phyloP scores from a whole-genome alignment of 1,140 invertebrate species.

The Acromyrmex echinatior region DNA sequence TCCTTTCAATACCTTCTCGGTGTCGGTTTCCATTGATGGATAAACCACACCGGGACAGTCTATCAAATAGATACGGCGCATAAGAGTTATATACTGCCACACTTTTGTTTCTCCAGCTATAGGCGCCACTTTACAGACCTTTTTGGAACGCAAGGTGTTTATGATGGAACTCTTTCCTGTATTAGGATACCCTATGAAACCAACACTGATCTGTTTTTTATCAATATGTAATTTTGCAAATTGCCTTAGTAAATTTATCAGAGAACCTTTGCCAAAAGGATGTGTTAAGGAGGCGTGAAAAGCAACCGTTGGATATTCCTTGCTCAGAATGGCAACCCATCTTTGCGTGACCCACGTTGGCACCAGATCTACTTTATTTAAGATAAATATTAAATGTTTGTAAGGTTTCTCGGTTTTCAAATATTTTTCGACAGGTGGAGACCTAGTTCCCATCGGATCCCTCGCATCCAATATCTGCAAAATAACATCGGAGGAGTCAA shows the following conservation, averaged over 20 bases:
- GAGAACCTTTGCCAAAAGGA: constrained; percentile 99
- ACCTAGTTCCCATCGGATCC: constrained; percentile 98
- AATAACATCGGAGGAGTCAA: constrained; percentile 99
- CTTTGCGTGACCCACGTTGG: constrained; percentile 99
- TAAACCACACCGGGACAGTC: constrained; percentile 99
- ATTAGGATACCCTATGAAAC: constrained; percentile 99
- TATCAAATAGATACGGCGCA: constrained; percentile 98
- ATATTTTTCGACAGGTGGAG: constrained; percentile 95
- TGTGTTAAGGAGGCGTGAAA: constrained; percentile 99
- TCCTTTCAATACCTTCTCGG: constrained; percentile 98
- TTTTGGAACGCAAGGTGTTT: constrained; percentile 97
- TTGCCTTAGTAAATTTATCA: constrained; percentile 98
- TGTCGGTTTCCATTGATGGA: constrained; percentile 96
- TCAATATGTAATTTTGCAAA: constrained; percentile 98
- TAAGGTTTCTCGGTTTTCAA: constrained; percentile 92
- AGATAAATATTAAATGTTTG: constrained; percentile 92
- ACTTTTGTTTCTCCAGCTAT: constrained; percentile 99
- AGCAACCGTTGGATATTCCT: constrained; percentile 98
- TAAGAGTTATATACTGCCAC: constrained; percentile 99
- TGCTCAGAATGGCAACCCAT: constrained; percentile 97
- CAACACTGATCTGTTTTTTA: constrained; percentile 99
- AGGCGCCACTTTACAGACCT: constrained; percentile 99
- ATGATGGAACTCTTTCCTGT: constrained; percentile 99
- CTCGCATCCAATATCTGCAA: constrained; percentile 97
- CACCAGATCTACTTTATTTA: constrained; percentile 96